Evolutionary conservation across 2,888 invertebrate species (phyloP), one percentile per base, ranked within the genome.

Genomic region (Chrysomela aeneicollis): DNA sequence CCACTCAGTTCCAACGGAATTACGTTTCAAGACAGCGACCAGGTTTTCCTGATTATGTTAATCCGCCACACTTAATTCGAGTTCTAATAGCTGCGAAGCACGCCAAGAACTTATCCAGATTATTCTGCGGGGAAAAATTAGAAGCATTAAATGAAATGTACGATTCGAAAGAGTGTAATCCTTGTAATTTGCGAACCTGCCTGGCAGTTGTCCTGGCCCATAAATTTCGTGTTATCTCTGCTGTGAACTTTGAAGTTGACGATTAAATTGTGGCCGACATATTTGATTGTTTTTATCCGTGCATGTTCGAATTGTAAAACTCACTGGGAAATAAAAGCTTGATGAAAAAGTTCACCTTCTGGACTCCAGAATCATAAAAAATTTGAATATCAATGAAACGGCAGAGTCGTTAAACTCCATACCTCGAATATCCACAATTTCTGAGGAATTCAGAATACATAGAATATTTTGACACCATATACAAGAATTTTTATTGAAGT

Each of bases 21-120:
- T 42, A 6, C 15, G 42, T 42, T 42, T 15, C 15, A 42, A 3
- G 42, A 42, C 42, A 42, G 42, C 42, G 42, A 42, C 42, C 42
- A 42, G 12, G 10, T 15, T 15, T n/a, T 32, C 32, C 46, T 46
- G 46, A 57, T 57, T 57, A 57, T 46, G 57, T 47, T 57, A 57
- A 57, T 57, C 26, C 17, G 26, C 26, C 15, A 57, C 26, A 46
- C 47, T 57, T 46, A 47, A 17, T 57, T 17, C 46, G 21, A 9
- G 12, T 1, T 5, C 46, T 57, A 46, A 57, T 46, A 46, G 57
- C 57, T 22, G 30, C 30, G 46, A 22, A 17, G 37, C 57, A 46
- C 57, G 57, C 57, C 42, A 42, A 15, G n/a, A 42, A 3, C 10
- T 35, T 10, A 1, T 42, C 15, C n/a, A 10, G 15, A 15, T 10